Evolutionary conservation across 1,140 invertebrate genomes (phyloP), one percentile per base, ranked within the genome.

Genomic region (Oscheius sp.): DNA sequence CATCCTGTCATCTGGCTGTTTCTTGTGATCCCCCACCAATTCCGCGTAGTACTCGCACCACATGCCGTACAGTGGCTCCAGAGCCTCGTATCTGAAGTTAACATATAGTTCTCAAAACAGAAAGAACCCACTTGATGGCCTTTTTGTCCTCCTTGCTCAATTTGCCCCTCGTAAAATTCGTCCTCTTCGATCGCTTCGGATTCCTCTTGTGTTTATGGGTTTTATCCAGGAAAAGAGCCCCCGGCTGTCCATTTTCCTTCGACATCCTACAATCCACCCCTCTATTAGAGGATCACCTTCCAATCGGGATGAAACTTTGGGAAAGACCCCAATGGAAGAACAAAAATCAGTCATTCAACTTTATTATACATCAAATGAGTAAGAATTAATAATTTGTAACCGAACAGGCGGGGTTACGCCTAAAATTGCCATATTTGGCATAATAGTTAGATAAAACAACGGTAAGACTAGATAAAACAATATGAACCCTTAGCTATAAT

Each of bases 41-140:
- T 74, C 49, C 4, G 34, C 31, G 20, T 45, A 66, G 28, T 74
- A 74, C 29, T 68, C 49, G 15, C 49, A 59, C 72, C 72, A 74
- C 15, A 73, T 36, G 2, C 7, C 28, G 46, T 74, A 73, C 26
- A 74, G 58, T n/a, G 72, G 72, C 20, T 73, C 72, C 26, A 74
- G 34, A 20, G 58, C 34, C 1, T 52, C 32, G 62, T 61, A 74
- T 62, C 71, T 73, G 34, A 29, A 52, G n/a, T 10, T 65, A 55
- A 13, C 15, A 59, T 18, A n/a, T 10, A 28, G 34, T 32, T 2
- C 2, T 15, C 31, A 58, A 35, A 13, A 10, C 18, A 32, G 32
- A 64, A 35, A 2, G 18, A 26, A 38, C 55, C 18, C 3, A 61
- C 68, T 71, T 71, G 29, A 71, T 61, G 20, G 59, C 38, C 23